Evolutionary conservation across 2,797 vertebrate species (phyloP).

Genomic region (Percopsis omiscomaycus): DNA sequence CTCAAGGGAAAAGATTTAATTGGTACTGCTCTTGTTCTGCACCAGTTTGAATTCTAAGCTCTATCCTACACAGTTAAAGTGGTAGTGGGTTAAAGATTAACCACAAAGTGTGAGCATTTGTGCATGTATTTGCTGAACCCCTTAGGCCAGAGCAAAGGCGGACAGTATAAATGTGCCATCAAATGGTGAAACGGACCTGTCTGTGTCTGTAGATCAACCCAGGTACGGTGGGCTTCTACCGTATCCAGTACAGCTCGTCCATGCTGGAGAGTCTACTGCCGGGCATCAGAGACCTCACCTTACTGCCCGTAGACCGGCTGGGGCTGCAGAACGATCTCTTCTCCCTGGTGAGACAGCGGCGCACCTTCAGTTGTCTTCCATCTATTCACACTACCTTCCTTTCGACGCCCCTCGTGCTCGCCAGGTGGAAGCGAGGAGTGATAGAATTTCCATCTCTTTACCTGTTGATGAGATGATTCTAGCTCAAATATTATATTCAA

Average conservation of each 20-base stretch:
- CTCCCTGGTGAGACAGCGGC: slow-evolving; percentile 83
- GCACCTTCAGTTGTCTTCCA: neutral
- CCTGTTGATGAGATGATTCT: too few relatives aligned
- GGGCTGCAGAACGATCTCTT: slow-evolving; percentile 97
- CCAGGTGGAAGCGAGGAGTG: too few relatives aligned
- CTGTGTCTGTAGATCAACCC: slow-evolving; percentile 85
- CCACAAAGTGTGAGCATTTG: too few relatives aligned
- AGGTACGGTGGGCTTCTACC: slow-evolving; percentile 97
- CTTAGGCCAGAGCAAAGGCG: neutral
- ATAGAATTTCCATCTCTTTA: too few relatives aligned
- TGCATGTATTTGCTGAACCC: too few relatives aligned
- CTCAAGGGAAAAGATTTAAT: neutral
- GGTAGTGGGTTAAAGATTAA: too few relatives aligned
- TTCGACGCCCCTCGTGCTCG: too few relatives aligned
- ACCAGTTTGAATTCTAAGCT: neutral
- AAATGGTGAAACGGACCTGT: too few relatives aligned
- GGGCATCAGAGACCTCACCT: slow-evolving; percentile 88
- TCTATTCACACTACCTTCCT: too few relatives aligned
- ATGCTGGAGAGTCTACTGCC: slow-evolving; percentile 93
- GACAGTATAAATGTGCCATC: too few relatives aligned
- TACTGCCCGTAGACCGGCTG: slow-evolving; percentile 94
- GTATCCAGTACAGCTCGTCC: slow-evolving; percentile 91
- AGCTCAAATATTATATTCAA: too few relatives aligned
- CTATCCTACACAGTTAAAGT: too few relatives aligned
- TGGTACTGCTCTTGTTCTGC: neutral